Percentiles rank a stretch among this genome's conserved stretches.
Evolutionary conservation across 2,888 invertebrate genomes (phyloP).

Genomic region (Eurytoma adleriae): DNA sequence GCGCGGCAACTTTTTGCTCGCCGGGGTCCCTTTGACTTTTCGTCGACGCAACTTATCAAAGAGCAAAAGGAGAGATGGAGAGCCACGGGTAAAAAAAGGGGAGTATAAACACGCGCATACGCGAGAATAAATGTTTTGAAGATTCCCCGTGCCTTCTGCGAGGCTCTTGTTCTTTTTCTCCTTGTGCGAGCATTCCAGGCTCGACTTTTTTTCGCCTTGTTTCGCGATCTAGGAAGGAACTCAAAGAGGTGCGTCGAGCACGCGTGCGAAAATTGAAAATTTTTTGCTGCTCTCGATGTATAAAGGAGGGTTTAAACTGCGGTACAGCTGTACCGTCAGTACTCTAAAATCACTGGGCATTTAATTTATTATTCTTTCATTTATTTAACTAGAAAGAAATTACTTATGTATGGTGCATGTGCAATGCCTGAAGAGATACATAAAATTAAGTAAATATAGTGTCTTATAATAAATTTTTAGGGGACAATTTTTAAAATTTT

Average conservation of each 20-base stretch:
- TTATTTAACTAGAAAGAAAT: no score
- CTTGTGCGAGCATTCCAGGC: not conserved
- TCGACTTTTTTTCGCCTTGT: not conserved
- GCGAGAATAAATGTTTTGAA: not conserved
- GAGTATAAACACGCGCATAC: slow-evolving; percentile 1
- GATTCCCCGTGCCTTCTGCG: not conserved
- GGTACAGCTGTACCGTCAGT: no score
- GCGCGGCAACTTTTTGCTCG: not conserved
- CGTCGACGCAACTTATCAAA: slow-evolving; percentile 22
- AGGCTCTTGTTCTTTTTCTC: not conserved
- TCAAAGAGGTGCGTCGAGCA: not conserved
- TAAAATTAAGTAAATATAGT: no score
- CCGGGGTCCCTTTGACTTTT: not conserved
- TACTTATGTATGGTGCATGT: no score
- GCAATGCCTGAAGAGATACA: no score
- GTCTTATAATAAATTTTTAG: no score
- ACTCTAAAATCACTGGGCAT: no score
- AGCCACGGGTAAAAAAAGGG: not conserved
- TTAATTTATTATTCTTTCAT: no score
- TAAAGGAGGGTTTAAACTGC: no score
- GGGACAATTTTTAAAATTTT: no score
- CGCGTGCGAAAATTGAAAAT: not conserved
- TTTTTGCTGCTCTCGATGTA: no score
- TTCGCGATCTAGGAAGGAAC: not conserved
- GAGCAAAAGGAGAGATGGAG: not conserved